These are phyloP conservation scores for Tapirus indicus DNA, from an alignment of 2,797 vertebrate species.

Conservation along the genomic window DNA sequence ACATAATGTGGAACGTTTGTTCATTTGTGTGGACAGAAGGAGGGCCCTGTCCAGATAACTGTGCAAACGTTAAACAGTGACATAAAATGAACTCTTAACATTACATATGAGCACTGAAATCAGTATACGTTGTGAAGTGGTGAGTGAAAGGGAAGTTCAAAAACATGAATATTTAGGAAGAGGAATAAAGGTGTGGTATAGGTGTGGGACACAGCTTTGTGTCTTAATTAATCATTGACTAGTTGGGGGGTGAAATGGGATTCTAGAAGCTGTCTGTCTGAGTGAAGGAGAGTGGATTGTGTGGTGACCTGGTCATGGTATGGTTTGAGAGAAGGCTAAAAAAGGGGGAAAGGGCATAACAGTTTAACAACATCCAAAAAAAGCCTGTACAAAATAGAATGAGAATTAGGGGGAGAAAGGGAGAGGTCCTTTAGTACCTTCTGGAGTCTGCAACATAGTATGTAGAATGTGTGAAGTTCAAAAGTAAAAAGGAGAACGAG, in stretches of 20 bases:
- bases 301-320: background rate
- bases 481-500: background rate
- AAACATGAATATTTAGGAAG: background rate
- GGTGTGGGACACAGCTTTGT: background rate
- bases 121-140: slow-evolving; percentile 62
- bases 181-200: background rate
- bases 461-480: background rate
- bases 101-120: slow-evolving; percentile 43
- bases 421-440: background rate
- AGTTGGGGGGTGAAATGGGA: background rate
- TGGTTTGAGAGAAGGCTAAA: background rate
- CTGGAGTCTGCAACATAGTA: background rate
- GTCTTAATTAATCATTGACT: background rate
- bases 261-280: background rate
- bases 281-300: background rate
- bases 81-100: slow-evolving; percentile 63
- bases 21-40: slow-evolving; percentile 62
- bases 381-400: background rate
- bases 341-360: background rate
- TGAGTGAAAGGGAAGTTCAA: slow-evolving; percentile 63
- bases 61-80: slow-evolving; percentile 70
- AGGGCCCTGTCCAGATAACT: slow-evolving; percentile 65
- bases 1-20: slow-evolving; percentile 56
- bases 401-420: background rate
- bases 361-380: background rate